phyloP scores from a whole-genome alignment of 2,797 vertebrate species.

The Prunella strophiata region DNA sequence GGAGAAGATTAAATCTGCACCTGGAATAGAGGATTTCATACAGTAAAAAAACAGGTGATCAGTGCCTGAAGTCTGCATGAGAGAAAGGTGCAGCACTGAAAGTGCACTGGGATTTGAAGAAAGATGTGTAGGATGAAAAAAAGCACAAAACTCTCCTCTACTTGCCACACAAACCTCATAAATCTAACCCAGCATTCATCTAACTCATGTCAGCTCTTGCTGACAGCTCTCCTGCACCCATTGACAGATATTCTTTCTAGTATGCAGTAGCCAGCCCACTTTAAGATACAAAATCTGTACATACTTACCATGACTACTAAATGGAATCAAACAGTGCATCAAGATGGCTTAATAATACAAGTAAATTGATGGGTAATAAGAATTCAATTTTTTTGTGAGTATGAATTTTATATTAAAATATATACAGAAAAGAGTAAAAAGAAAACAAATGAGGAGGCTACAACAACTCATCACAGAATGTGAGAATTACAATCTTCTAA shows the following conservation, averaged over 20 bases:
- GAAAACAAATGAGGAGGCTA: neutral
- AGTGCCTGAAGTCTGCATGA: neutral
- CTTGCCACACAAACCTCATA: neutral
- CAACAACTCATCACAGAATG: neutral
- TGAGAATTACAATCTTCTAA: neutral
- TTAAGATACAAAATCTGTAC: neutral
- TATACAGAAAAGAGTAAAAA: neutral
- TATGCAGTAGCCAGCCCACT: rapidly evolving
- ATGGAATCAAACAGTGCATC: neutral
- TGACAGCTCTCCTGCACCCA: neutral
- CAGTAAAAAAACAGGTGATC: neutral
- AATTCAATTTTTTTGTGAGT: neutral
- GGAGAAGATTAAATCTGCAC: constrained; percentile 14
- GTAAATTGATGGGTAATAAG: neutral
- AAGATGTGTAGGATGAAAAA: neutral
- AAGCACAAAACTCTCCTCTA: neutral
- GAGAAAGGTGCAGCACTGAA: neutral
- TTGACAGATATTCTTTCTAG: neutral
- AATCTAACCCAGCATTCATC: neutral
- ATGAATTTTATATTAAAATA: neutral
- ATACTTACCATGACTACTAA: neutral
- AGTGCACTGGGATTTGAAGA: neutral
- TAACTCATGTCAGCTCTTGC: neutral
- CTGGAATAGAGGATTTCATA: neutral
- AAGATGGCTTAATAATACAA: neutral